phyloP scores from a whole-genome alignment of 1,140 invertebrate species.

The Drosophila insularis region DNA sequence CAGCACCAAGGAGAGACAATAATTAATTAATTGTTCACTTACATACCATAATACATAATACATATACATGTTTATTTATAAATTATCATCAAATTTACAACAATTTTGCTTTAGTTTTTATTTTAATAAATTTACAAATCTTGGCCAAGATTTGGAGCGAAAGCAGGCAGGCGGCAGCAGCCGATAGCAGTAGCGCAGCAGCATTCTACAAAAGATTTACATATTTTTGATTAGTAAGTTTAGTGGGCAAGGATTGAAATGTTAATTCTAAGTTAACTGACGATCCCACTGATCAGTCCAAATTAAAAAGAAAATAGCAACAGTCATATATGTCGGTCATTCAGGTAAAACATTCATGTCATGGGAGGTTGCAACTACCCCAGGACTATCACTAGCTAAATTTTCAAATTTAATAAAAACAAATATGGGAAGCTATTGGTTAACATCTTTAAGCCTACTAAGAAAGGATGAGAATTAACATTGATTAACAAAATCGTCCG shows the following conservation, averaged over 20 bases:
- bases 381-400: too few relatives aligned
- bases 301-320: too few relatives aligned
- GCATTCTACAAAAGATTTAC: not conserved
- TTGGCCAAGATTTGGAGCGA: slow-evolving; percentile 1
- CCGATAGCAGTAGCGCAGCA: slow-evolving; percentile 2
- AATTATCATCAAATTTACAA: not conserved
- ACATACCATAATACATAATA: not conserved
- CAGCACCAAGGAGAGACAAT: not conserved
- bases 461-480: too few relatives aligned
- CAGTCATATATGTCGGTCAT: too few relatives aligned
- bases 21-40: not conserved
- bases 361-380: too few relatives aligned
- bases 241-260: not conserved
- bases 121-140: not conserved
- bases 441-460: too few relatives aligned
- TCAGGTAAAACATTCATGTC: too few relatives aligned
- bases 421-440: too few relatives aligned
- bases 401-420: too few relatives aligned
- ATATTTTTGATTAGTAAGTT: not conserved
- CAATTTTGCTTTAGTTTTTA: not conserved
- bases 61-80: not conserved
- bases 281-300: too few relatives aligned
- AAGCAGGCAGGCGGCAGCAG: slow-evolving; percentile 5
- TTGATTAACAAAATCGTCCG: too few relatives aligned
- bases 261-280: too few relatives aligned